Conservation (phyloP, 2,113 vertebrate genomes). For the Psephotus haematonotus region DNA sequence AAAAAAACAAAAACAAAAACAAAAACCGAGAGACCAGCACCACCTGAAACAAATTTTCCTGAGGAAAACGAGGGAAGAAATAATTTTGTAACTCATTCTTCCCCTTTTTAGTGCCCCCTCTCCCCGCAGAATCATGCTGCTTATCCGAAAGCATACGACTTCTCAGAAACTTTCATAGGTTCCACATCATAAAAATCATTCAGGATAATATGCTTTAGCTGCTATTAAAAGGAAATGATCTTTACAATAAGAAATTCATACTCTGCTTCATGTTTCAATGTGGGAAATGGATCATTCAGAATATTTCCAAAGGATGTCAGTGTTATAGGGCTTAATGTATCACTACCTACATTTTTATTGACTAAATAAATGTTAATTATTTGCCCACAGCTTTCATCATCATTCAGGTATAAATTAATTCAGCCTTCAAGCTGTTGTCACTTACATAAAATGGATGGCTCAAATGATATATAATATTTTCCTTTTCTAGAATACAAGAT, state of each 20-base stretch:
- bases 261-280: not conserved
- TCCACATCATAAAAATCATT: not conserved
- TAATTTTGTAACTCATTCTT: not conserved
- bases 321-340: not conserved
- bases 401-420: not conserved
- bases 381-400: not conserved
- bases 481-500: not conserved
- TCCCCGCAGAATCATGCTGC: not conserved
- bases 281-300: not conserved
- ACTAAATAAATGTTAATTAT: not conserved
- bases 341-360: not conserved
- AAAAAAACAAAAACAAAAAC: not conserved
- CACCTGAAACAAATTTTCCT: not conserved
- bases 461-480: not conserved
- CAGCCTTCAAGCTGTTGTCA: not conserved
- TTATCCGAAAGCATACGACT: not conserved
- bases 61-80: not conserved
- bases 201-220: not conserved
- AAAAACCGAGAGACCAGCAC: too few relatives aligned
- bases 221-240: not conserved
- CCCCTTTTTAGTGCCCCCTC: not conserved
- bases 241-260: not conserved
- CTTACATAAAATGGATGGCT: not conserved
- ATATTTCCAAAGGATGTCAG: not conserved
- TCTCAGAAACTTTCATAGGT: not conserved